phyloP scores from a whole-genome alignment of 2,888 invertebrate genomes.

The Caenorhabditis panamensis region DNA sequence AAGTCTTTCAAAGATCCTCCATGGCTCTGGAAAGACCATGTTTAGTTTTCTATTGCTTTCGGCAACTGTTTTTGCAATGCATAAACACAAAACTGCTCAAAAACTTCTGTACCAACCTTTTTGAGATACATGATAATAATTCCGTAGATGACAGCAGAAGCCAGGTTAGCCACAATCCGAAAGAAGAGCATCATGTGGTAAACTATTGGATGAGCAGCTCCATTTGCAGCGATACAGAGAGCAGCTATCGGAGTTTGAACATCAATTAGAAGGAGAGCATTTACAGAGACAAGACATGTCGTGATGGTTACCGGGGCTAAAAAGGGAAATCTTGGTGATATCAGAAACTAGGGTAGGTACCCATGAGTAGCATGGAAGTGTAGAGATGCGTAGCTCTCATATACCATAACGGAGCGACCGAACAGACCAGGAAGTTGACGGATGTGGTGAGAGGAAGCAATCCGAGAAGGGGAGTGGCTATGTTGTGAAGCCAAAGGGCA shows the following conservation, averaged over 20 bases:
- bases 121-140: conserved; percentile 60
- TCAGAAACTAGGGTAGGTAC: conserved; percentile 10
- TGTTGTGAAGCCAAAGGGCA: conserved; percentile 63
- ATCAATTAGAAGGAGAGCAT: conserved; percentile 49
- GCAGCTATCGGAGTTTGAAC: conserved; percentile 34
- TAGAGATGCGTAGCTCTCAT: conserved; percentile 55
- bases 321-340: too few species aligned
- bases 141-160: conserved; percentile 59
- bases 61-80: too few species aligned
- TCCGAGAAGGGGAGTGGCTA: conserved; percentile 64
- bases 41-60: too few species aligned
- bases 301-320: conserved; percentile 47
- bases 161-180: conserved; percentile 62
- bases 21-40: conserved; percentile 26
- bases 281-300: conserved; percentile 33
- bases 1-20: conserved; percentile 42
- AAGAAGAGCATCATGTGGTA: conserved; percentile 63
- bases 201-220: conserved; percentile 65
- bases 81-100: neutral
- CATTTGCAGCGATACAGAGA: conserved; percentile 64
- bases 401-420: conserved; percentile 64
- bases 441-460: conserved; percentile 64
- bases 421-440: conserved; percentile 63
- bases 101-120: conserved; percentile 11
- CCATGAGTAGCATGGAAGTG: conserved; percentile 48